Percentiles rank a stretch among this genome's conserved stretches.
Conservation (phyloP, 92 coral and sea anemone species). For the Porites rus region DNA sequence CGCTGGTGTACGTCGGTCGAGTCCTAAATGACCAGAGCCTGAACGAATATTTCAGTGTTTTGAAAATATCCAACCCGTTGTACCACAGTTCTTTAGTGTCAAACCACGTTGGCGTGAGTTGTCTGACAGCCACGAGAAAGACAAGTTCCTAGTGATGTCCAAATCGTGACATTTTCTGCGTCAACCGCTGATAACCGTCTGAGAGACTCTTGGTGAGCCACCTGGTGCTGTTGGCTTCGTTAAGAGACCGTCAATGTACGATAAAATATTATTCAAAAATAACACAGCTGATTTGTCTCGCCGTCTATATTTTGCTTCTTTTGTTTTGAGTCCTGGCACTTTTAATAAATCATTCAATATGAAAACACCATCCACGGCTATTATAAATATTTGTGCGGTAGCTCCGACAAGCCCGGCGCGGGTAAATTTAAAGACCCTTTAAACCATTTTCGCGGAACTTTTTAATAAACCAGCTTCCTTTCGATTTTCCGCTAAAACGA, state of each 20-base stretch:
- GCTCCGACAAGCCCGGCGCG: neutral
- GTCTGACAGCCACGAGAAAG: conserved; percentile 4
- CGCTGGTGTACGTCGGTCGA: no score
- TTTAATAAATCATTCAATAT: conserved; percentile 1
- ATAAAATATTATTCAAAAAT: neutral
- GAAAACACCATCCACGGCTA: neutral
- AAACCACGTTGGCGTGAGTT: neutral
- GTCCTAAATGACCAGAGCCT: no score
- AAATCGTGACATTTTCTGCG: neutral
- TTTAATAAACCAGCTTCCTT: neutral
- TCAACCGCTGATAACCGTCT: neutral
- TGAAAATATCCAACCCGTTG: neutral
- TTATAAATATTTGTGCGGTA: neutral
- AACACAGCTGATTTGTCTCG: neutral
- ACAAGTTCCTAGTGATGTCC: neutral
- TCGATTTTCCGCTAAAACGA: neutral
- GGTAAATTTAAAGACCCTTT: neutral
- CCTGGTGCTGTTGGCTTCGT: neutral
- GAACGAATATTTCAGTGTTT: no score
- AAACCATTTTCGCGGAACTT: neutral
- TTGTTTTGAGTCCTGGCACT: neutral
- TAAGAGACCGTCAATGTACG: neutral
- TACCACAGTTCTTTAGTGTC: no score
- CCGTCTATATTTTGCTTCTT: neutral
- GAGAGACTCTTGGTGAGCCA: no score